phyloP scores from a whole-genome alignment of 2,888 invertebrate species.

The Conus canariensis region DNA sequence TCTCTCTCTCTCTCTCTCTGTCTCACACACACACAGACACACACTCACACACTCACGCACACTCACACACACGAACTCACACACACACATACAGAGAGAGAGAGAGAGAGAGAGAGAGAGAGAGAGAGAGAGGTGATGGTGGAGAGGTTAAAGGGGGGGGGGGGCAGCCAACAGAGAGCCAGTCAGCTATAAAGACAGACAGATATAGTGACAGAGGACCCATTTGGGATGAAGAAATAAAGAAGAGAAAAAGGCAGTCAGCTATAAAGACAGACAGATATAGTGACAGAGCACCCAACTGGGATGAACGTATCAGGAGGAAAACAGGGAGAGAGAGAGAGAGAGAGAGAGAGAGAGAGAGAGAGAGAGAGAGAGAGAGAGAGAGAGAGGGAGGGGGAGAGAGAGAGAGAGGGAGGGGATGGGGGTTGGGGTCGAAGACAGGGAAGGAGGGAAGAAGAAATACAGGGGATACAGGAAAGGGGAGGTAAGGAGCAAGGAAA shows the following conservation, averaged over 20 bases:
- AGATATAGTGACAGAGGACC: background rate
- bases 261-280: background rate
- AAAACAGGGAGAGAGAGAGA: background rate
- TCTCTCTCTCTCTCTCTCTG: too few relatives aligned
- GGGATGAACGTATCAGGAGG: background rate
- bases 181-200: background rate
- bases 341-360: background rate
- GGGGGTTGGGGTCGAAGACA: background rate
- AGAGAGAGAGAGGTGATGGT: background rate
- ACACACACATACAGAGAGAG: background rate
- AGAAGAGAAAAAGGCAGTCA: background rate
- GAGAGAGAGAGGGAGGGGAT: background rate
- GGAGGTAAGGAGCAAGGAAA: background rate
- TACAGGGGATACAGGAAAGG: background rate
- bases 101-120: background rate
- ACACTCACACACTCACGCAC: background rate
- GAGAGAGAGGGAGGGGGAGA: background rate
- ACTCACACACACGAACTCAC: conserved; percentile 8
- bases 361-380: background rate
- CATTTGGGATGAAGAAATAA: background rate
- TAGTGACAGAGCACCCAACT: too few relatives aligned
- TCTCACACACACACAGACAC: conserved; percentile 6
- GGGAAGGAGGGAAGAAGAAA: background rate
- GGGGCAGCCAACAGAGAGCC: background rate
- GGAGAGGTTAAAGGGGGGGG: background rate